Evolutionary conservation across 2,113 vertebrate species (phyloP).

Genomic region (Orycteropus afer): DNA sequence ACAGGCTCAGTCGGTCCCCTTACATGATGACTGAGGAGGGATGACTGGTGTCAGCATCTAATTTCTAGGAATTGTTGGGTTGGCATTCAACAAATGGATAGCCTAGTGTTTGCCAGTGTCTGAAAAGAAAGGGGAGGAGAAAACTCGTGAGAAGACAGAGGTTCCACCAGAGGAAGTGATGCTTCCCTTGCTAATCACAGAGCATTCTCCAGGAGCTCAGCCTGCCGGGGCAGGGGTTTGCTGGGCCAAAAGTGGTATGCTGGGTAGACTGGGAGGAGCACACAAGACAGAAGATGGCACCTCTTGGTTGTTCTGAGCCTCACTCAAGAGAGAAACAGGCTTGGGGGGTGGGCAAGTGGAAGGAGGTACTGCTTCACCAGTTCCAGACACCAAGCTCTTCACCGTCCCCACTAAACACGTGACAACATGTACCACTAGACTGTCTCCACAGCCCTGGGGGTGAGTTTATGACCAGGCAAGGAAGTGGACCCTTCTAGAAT

Average conservation of each 20-base stretch:
- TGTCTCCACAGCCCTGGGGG: fast-evolving
- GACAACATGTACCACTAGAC: fast-evolving
- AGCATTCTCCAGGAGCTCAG: fast-evolving
- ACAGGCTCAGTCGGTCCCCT: fast-evolving
- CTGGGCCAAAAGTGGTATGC: fast-evolving
- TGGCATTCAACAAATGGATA: not conserved
- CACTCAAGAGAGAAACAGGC: not conserved
- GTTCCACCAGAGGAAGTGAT: fast-evolving
- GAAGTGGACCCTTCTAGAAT: fast-evolving
- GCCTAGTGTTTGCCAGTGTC: not conserved
- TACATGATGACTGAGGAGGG: fast-evolving
- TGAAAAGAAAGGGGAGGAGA: not conserved
- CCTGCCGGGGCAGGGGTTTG: fast-evolving
- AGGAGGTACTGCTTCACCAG: fast-evolving
- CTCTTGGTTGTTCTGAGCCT: fast-evolving
- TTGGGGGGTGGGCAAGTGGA: fast-evolving
- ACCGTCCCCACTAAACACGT: fast-evolving
- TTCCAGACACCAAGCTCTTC: not conserved
- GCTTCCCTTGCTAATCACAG: fast-evolving
- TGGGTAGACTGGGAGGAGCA: fast-evolving
- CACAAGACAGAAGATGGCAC: not conserved
- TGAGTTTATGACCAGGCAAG: too few species aligned
- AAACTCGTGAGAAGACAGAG: not conserved
- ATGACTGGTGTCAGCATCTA: fast-evolving
- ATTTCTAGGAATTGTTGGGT: not conserved